These are phyloP conservation scores for Drosophila silvestris DNA, from an alignment of 2,888 invertebrate species.

Conservation along the genomic window DNA sequence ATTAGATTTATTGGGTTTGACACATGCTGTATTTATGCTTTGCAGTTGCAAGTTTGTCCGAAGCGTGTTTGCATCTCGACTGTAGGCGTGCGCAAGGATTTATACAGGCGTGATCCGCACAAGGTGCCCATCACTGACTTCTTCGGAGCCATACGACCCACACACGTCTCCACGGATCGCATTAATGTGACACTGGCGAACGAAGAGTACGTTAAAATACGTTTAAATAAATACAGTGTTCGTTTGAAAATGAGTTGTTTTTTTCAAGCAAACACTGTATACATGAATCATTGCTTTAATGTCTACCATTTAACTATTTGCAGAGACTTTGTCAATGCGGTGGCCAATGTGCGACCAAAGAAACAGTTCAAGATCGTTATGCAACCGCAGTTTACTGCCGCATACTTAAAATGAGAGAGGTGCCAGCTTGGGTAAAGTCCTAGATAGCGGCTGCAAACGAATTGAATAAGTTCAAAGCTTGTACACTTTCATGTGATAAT, in stretches of 20 bases:
- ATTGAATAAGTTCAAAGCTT: conserved; percentile 28
- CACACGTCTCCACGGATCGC: conserved; percentile 88
- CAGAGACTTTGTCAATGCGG: conserved; percentile 72
- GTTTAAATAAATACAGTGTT: neutral
- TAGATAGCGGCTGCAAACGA: neutral
- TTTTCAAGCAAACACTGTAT: neutral
- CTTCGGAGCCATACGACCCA: conserved; percentile 97
- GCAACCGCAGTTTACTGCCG: conserved; percentile 79
- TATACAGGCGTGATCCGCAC: conserved; percentile 93
- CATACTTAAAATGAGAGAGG: conserved; percentile 55
- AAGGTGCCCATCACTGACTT: conserved; percentile 98
- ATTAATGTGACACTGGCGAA: conserved; percentile 85
- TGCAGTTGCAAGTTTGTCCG: conserved; percentile 96
- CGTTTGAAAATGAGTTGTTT: neutral
- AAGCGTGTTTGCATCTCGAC: conserved; percentile 97
- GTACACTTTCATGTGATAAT: conserved; percentile 76
- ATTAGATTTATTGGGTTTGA: conserved; percentile 7
- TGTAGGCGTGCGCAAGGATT: conserved; percentile 95
- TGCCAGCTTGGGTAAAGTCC: neutral
- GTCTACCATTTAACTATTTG: conserved; percentile 5
- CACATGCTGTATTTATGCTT: conserved; percentile 7
- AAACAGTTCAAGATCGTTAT: conserved; percentile 67
- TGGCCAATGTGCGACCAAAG: conserved; percentile 30
- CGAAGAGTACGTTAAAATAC: conserved; percentile 77
- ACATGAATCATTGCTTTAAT: neutral